Base-by-base conservation (phyloP, 2,797 vertebrate species). In the Microchirus variegatus region DNA sequence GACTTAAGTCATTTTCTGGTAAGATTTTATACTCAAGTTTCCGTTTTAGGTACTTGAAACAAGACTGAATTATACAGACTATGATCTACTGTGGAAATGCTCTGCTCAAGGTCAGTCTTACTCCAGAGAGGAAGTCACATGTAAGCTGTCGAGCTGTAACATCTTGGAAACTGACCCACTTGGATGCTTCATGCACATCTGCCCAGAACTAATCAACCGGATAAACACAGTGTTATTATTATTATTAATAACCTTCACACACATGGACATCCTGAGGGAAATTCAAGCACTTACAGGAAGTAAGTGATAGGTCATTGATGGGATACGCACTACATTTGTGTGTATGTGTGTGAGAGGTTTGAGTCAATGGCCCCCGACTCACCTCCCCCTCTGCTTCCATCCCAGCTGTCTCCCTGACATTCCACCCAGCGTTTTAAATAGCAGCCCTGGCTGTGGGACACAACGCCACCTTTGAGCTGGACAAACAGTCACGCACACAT, bases 351-450 rank as follows among this genome's bases (percentile, higher is more conserved):
- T 58, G 22, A 22, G 22, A 5, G 22, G 47, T 55, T 53, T 41
- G 53, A 67, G 56, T 52, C 40, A 19, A 4, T 9, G 38, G 22
- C 54, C 59, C 59, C 49, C 15, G 14, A 13, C 31, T 7, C 54
- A 13, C 54, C 15, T 9, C 46, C 37, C 36, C 4, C 49, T 31
- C 17, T 52, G 17, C 55, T 22, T 53, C 54, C 18, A 66, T 41
- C 69, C 76, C 89, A 93, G 92, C 91, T 93, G 90, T 90, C 89
- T 70, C 51, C 15, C 63, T 64, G 59, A 89, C 87, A 92, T 92
- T 91, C 88, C 88, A 83, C 40, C 43, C 18, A 50, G 69, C 4
- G 87, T 89, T 92, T 90, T 89, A 92, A 92, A 93, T 93, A 93
- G 90, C 78, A 76, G 60, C 22, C 54, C 53, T 1, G 48, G 57